Percentiles rank a stretch among this genome's conserved stretches.
Evolutionary conservation across 1,140 invertebrate genomes (phyloP).

Genomic region (Apis laboriosa): DNA sequence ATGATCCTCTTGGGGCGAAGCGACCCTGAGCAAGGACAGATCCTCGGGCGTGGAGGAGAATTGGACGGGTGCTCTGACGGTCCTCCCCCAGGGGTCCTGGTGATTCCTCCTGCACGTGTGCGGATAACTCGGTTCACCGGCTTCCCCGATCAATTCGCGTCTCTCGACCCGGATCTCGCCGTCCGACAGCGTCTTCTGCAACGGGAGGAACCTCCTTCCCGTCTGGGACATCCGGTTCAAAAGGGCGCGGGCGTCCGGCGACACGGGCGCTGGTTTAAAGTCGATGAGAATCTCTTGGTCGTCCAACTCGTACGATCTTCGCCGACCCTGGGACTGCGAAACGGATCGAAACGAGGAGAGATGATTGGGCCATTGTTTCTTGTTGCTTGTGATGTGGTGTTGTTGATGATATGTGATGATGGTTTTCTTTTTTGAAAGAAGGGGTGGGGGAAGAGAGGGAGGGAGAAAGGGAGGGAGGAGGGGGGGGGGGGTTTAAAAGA

Average conservation of each 20-base stretch:
- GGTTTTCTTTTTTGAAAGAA: too few relatives aligned
- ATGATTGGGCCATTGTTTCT: too few relatives aligned
- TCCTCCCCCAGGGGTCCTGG: constrained; percentile 76
- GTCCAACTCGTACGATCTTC: constrained; percentile 80
- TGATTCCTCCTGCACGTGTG: constrained; percentile 78
- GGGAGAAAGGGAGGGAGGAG: too few relatives aligned
- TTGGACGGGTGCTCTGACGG: constrained; percentile 75
- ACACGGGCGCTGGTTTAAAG: constrained; percentile 89
- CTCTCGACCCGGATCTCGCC: constrained; percentile 89
- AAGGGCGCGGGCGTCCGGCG: constrained; percentile 82
- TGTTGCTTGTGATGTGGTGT: too few relatives aligned
- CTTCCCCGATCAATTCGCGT: constrained; percentile 76
- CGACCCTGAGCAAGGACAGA: constrained; percentile 74
- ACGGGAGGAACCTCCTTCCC: constrained; percentile 82
- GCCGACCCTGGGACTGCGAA: constrained; percentile 53
- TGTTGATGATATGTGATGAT: too few relatives aligned
- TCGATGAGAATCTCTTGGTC: constrained; percentile 93
- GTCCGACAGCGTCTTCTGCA: constrained; percentile 90
- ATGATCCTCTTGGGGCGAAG: constrained; percentile 73
- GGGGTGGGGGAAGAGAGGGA: too few relatives aligned
- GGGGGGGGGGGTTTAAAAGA: too few relatives aligned
- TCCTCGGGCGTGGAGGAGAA: constrained; percentile 80
- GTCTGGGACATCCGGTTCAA: constrained; percentile 78
- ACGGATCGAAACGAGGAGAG: not conserved
- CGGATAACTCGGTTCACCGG: constrained; percentile 78